Base-by-base conservation (phyloP, 2,113 vertebrate species). In the Cinclus cinclus region DNA sequence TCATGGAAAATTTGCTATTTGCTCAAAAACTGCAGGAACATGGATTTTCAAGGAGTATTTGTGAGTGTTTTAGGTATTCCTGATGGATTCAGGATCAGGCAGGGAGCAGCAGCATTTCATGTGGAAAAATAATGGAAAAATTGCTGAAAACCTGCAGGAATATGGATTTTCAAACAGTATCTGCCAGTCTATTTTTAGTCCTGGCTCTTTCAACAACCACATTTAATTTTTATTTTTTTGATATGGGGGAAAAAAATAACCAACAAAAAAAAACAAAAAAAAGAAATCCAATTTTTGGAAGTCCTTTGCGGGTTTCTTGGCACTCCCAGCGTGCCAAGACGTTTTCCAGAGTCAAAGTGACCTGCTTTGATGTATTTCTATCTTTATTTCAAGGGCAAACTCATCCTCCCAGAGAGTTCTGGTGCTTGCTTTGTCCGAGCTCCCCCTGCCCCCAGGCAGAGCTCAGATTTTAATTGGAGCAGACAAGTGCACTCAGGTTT, bases 21-120 rank as follows among this genome's bases (percentile, higher is more conserved):
- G 22, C 42, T 35, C 64, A 4, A 19, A 67, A 15, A 1, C 16
- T 3, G 3, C 31, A 67, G 42, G 1, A 46, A 58, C 35, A 0
- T 19, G 15, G 5, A 59, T 30, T 59, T 75, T 46, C n/a, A 39
- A 50, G 4, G 30, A 2, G 0, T 28, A 49, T 18, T 7, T 21
- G 11, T 56, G 12, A 56, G 55, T 22, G 33, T 58, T 58, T 58
- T 23, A 8, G 5, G 6, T 4, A 18, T 55, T 55, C 13, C 33
- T 37, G 41, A 2, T 24, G 0, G 0, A 12, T 3, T 55, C 3
- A 4, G 44, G 44, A 30, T 31, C 9, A 5, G n/a, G 35, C 49
- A 13, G 5, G 15, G 42, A 33, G 30, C 42, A 52, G 9, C 22
- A 2, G 25, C n/a, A 5, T 28, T 8, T 39, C 42, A 8, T 14